Percentiles rank a stretch among this genome's conserved stretches.
phyloP scores from a whole-genome alignment of 2,888 invertebrate species.

The Amorpha juglandis region DNA sequence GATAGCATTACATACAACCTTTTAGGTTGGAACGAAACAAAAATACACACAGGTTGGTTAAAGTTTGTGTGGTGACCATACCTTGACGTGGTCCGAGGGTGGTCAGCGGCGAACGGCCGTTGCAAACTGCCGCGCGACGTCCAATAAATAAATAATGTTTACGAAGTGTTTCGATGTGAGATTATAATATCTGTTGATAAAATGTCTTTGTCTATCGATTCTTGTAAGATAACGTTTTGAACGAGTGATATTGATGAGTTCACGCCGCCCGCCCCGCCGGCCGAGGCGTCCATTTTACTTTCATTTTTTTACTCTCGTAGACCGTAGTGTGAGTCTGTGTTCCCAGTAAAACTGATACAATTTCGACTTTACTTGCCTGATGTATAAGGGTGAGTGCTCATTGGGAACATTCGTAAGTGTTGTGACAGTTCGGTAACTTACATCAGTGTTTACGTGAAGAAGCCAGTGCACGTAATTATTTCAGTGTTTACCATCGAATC shows the following conservation, averaged over 20 bases:
- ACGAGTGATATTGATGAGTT: slow-evolving; percentile 61
- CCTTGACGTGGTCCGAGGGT: slow-evolving; percentile 50
- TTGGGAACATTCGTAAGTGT: neutral
- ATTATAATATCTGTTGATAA: slow-evolving; percentile 69
- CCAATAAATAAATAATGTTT: slow-evolving; percentile 55
- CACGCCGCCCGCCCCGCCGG: neutral
- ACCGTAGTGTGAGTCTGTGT: slow-evolving; percentile 48
- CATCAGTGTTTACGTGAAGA: neutral
- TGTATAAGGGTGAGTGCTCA: slow-evolving; percentile 41
- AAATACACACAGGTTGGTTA: slow-evolving; percentile 53
- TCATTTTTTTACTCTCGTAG: slow-evolving; percentile 49
- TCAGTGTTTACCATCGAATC: neutral
- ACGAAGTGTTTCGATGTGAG: slow-evolving; percentile 64
- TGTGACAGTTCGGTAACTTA: neutral
- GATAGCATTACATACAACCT: slow-evolving; percentile 80
- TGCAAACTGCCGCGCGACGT: slow-evolving; percentile 53
- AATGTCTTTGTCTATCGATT: slow-evolving; percentile 65
- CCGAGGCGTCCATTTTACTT: slow-evolving; percentile 45
- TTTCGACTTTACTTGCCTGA: slow-evolving; percentile 68
- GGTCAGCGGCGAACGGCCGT: slow-evolving; percentile 34
- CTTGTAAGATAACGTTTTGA: slow-evolving; percentile 69
- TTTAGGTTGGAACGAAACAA: slow-evolving; percentile 56
- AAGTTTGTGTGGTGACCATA: slow-evolving; percentile 64
- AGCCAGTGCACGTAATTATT: neutral
- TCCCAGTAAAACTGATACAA: slow-evolving; percentile 49